Base-by-base conservation (phyloP, 2,888 invertebrate genomes). In the Auanema sp. region DNA sequence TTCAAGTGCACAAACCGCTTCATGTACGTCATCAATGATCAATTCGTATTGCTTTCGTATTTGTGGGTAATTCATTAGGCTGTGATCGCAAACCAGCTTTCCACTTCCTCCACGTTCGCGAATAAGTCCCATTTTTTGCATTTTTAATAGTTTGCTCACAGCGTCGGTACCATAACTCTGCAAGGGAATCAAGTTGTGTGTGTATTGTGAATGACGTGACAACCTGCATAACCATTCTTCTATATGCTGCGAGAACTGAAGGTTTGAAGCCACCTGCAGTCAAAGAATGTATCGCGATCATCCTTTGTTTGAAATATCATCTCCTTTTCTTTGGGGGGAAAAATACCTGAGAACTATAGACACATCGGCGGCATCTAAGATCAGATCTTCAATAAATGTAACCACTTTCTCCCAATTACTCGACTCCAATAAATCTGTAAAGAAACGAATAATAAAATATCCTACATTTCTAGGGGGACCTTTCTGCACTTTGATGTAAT, bases 251-350 rank as follows among this genome's bases (percentile, higher is more conserved):
- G 59, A 92, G 73, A 0, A 95, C 88, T 84, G 93, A 93, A 2
- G 90, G 90, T 84, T 95, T 95, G 3, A 98, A 87, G 0, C 98
- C 98, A 18, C 93, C 93, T 61, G 91, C 91, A 2, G 93, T 92
- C 18, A 90, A 88, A 68, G 93, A 94, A 85, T 98, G 97, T 59
- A 97, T 89, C 84, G 93, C 93, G 66, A 98, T 90, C 6, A 98
- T 87, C 11, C 96, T 88, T 18, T 18, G n/a, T 23, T 52, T 52
- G n/a, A 44, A 97, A 86, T 10, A 96, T 24, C 23, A 23, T 23
- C 40, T 40, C 25, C 10, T 24, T 33, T 11, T 55, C n/a, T 55
- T 55, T 40, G 5, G 10, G 52, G 3, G 25, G 25, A 23, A 23
- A 75, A 18, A 11, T 33, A 23, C 18, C 58, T 66, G 18, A 76